Evolutionary conservation across 1,140 invertebrate species (phyloP).

Genomic region (Pentalonia nigronervosa): DNA sequence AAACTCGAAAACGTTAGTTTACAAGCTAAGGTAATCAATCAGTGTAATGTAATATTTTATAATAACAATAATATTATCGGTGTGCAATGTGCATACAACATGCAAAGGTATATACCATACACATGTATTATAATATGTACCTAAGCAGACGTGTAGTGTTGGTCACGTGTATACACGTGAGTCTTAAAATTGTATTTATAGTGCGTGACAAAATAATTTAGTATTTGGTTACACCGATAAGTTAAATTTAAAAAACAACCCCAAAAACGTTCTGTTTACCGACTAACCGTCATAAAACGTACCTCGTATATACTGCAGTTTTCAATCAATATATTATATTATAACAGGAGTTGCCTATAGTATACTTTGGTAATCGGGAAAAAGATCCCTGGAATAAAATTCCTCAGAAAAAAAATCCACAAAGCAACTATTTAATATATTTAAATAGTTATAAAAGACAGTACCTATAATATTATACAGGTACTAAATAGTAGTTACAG

Average conservation of each 20-base stretch:
- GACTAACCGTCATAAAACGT: not conserved
- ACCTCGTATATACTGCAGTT: not conserved
- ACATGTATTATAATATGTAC: not conserved
- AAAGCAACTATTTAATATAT: no score
- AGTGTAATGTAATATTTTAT: not conserved
- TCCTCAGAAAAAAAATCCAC: no score
- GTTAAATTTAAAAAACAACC: not conserved
- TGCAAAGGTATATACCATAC: not conserved
- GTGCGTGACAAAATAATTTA: conserved; percentile 15
- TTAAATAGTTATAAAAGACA: no score
- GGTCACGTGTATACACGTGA: not conserved
- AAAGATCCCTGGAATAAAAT: no score
- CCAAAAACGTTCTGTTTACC: not conserved
- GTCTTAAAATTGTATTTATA: not conserved
- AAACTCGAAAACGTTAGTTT: not conserved
- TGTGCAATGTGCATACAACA: not conserved
- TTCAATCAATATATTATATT: not conserved
- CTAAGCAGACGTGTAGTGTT: not conserved
- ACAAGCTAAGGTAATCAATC: not conserved
- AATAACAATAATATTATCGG: not conserved
- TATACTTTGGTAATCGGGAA: no score
- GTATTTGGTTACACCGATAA: not conserved
- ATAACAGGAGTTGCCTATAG: not conserved
- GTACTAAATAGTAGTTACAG: no score
- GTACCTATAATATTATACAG: no score